Base-by-base conservation (phyloP, 2,888 invertebrate genomes). In the Tridacna gigas region DNA sequence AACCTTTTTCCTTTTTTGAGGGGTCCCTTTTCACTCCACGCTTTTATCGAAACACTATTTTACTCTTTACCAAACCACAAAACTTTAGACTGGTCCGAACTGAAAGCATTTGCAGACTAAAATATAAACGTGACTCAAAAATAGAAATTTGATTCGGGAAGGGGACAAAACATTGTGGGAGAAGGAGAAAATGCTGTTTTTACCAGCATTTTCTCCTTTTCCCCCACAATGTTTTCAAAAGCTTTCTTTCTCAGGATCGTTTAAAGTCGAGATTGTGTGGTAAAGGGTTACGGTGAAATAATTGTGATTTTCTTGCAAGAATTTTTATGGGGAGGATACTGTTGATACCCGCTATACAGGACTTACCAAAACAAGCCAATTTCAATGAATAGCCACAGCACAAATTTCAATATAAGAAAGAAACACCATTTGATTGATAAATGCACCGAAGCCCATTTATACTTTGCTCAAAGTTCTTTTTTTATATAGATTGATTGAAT, bases 161-260 rank as follows among this genome's bases (percentile, higher is more conserved):
- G 37, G 15, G 28, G 2, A 66, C 2, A 66, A 66, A 66, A 66
- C 20, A 66, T 26, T 26, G 37, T 12, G 66, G 37, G 28, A 66
- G 28, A 66, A 66, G 37, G 26, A 28, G 37, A 66, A 66, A 66
- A 18, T 66, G 66, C 66, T 66, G 18, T 4, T 66, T 66, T 25
- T 28, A 56, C 20, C 18, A 56, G 56, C 20, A 56, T 56, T 56
- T 56, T 56, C 56, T 56, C 56, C 56, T 56, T 56, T 56, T 56
- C 18, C 56, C 18, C 56, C 56, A 56, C 56, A 56, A 56, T 56
- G 56, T 56, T 56, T 56, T 56, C 56, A 56, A 56, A 56, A 56
- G 56, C 2, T 11, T 15, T 56, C 56, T 56, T 3, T 20, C 9
- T 3, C 56, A 5, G 20, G 9, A 1, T 3, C 56, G 15, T 56